Conservation (phyloP, 2,113 vertebrate species). For the Labeo catla region DNA sequence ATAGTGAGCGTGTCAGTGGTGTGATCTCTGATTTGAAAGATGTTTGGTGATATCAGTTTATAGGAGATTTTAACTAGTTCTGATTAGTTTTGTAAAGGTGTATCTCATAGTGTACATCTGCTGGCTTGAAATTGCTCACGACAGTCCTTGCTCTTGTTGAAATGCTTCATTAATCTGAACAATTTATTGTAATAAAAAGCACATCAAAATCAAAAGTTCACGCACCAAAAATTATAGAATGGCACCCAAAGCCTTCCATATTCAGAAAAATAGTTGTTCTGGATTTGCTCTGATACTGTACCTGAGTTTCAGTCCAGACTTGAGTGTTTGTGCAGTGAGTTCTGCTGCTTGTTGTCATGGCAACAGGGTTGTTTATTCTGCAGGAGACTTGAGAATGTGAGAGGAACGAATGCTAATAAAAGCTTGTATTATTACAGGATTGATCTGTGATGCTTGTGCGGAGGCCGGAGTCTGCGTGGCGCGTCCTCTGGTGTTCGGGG, state of each 20-base stretch:
- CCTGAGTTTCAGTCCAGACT: constrained; percentile 31
- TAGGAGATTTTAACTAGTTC: no score
- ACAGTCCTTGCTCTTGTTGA: not conserved
- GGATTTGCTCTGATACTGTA: no score
- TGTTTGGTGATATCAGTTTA: not conserved
- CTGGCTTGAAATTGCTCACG: not conserved
- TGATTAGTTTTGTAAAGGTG: not conserved
- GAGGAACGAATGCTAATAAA: not conserved
- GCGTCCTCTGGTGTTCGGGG: not conserved
- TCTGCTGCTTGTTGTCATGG: constrained; percentile 67
- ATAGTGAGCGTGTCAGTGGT: no score
- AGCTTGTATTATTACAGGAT: not conserved
- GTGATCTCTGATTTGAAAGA: not conserved
- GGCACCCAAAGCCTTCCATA: no score
- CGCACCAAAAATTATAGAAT: not conserved
- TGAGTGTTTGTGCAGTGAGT: constrained; percentile 69
- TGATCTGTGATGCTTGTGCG: not conserved
- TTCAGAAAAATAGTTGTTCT: no score
- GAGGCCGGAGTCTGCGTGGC: not conserved
- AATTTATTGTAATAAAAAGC: not conserved
- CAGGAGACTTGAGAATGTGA: constrained; percentile 13
- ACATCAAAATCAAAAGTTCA: not conserved
- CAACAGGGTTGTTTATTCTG: constrained; percentile 69
- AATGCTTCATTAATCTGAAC: not conserved
- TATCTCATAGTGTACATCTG: not conserved